These are phyloP conservation scores for Nilaparvata lugens DNA, from an alignment of 1,140 invertebrate genomes.

Conservation along the genomic window DNA sequence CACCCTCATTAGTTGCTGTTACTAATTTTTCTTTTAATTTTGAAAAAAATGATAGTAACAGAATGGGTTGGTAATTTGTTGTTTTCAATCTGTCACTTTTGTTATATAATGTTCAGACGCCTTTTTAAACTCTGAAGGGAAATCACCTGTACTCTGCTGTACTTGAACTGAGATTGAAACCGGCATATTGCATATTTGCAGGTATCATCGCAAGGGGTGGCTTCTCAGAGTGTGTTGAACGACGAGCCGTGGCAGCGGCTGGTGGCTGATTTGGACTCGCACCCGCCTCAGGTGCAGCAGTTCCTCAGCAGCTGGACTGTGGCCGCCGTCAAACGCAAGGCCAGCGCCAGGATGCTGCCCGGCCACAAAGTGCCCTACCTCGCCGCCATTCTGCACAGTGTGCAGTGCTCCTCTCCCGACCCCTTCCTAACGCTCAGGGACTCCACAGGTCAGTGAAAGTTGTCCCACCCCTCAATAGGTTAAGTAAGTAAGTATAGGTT, in stretches of 20 bases:
- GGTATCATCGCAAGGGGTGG: slow-evolving; percentile 16
- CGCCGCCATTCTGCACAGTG: slow-evolving; percentile 20
- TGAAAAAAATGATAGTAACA: no score
- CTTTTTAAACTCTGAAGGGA: no score
- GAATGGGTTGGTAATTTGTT: no score
- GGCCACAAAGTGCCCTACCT: slow-evolving; percentile 24
- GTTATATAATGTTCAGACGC: no score
- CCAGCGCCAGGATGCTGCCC: slow-evolving; percentile 11
- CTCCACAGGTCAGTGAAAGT: slow-evolving; percentile 15
- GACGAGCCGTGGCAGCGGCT: slow-evolving; percentile 17
- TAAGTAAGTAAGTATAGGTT: no score
- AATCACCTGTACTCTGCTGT: neutral
- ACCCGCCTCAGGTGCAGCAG: neutral
- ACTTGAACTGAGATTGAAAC: neutral
- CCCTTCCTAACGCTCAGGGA: slow-evolving; percentile 22
- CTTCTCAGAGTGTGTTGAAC: slow-evolving; percentile 16
- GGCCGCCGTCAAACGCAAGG: slow-evolving; percentile 17
- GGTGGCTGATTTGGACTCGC: slow-evolving; percentile 14
- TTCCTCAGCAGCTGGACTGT: slow-evolving; percentile 19
- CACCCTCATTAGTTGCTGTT: no score
- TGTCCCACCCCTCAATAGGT: neutral
- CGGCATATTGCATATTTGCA: neutral
- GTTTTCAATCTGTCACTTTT: no score
- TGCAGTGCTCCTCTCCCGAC: slow-evolving; percentile 22
- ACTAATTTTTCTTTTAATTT: no score